These are phyloP conservation scores for Pimpla rufipes DNA, from an alignment of 2,888 invertebrate species.

Conservation along the genomic window DNA sequence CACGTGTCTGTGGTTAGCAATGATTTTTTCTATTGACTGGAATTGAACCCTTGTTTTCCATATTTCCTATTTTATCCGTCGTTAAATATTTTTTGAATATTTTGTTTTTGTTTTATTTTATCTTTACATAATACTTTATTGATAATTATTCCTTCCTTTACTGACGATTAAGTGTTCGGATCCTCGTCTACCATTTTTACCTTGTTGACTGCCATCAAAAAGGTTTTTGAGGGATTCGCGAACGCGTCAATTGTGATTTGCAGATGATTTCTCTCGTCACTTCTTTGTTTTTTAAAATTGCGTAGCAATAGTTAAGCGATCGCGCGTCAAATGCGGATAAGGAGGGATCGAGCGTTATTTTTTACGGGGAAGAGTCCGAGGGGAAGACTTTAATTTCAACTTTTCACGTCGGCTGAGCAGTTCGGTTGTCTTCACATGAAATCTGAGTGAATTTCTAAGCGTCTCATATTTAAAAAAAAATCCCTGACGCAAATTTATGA, in stretches of 20 bases:
- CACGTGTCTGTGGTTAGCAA: background rate
- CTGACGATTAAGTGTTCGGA: background rate
- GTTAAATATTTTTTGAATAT: conserved; percentile 36
- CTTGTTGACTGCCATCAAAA: conserved; percentile 47
- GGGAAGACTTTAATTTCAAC: background rate
- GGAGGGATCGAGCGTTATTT: background rate
- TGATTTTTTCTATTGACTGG: background rate
- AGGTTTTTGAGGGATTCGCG: background rate
- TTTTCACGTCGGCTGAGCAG: background rate
- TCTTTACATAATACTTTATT: conserved; percentile 8
- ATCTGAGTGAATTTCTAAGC: background rate
- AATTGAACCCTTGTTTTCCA: conserved; percentile 28
- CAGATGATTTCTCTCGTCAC: background rate
- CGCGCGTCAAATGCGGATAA: background rate
- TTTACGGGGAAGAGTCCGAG: background rate
- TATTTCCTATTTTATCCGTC: conserved; percentile 12
- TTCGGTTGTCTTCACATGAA: background rate
- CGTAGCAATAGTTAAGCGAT: conserved; percentile 5
- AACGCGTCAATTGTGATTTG: background rate
- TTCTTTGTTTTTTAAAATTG: conserved; percentile 17
- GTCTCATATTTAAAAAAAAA: background rate
- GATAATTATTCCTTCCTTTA: conserved; percentile 27
- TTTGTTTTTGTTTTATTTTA: conserved; percentile 22
- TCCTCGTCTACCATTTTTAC: conserved; percentile 49
- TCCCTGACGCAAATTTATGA: background rate